A percentile compares a stretch with the other conserved stretches of the same genome.
Conservation (phyloP, 2,113 vertebrate species). For the Oryzias curvinotus region DNA sequence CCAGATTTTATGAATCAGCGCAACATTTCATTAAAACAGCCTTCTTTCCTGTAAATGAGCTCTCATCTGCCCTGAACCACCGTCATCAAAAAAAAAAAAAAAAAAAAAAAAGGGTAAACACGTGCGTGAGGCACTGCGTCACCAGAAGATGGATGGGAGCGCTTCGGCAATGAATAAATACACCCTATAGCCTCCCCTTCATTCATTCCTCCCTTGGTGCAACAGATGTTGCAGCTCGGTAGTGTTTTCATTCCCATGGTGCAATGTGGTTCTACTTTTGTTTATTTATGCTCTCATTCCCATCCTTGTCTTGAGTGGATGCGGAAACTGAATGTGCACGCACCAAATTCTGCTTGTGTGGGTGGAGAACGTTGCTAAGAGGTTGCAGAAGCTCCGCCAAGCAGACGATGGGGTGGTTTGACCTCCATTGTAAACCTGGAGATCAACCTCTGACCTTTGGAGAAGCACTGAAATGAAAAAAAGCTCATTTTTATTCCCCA, state of each 20-base stretch:
- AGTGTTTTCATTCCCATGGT: constrained; percentile 38
- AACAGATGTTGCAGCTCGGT: constrained; percentile 57
- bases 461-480: constrained; percentile 66
- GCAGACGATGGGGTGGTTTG: constrained; percentile 49
- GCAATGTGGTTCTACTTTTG: constrained; percentile 65
- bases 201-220: constrained; percentile 36
- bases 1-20: constrained; percentile 64
- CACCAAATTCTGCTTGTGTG: constrained; percentile 17
- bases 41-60: constrained; percentile 58
- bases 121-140: constrained; percentile 44
- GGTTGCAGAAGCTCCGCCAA: constrained; percentile 55
- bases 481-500: constrained; percentile 60
- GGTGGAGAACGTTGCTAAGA: constrained; percentile 27
- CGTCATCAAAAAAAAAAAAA: constrained; percentile 21
- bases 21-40: constrained; percentile 42
- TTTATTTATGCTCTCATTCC: constrained; percentile 61
- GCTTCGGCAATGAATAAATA: constrained; percentile 62
- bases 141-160: constrained; percentile 56
- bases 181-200: constrained; percentile 38
- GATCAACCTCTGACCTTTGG: constrained; percentile 63
- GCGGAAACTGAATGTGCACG: constrained; percentile 46
- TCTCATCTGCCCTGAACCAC: constrained; percentile 25
- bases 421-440: constrained; percentile 69
- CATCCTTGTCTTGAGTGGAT: constrained; percentile 46
- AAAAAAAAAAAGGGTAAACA: constrained; percentile 28